Evolutionary conservation across 1,140 invertebrate genomes (phyloP).

Genomic region (Platorchestia sp.): DNA sequence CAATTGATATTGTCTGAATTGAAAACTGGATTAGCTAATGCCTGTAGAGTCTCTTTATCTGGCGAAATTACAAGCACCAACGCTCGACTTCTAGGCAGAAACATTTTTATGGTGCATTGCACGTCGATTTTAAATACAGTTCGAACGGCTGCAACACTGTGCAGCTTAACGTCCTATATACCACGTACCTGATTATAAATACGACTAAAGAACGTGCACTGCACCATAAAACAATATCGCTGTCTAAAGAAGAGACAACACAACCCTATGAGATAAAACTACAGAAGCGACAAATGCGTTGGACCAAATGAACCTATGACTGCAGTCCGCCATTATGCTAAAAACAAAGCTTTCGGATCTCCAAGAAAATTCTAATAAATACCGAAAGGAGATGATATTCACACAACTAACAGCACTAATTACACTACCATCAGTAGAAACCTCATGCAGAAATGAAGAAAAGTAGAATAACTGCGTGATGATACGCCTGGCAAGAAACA

Average conservation of each 20-base stretch:
- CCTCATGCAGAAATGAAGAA: slow-evolving; percentile 44
- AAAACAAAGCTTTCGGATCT: slow-evolving; percentile 26
- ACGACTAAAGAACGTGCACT: background rate
- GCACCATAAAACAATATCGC: slow-evolving; percentile 17
- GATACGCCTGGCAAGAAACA: background rate
- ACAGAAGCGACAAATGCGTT: slow-evolving; percentile 14
- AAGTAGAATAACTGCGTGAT: background rate
- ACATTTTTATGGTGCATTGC: slow-evolving; percentile 7
- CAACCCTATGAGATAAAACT: slow-evolving; percentile 53
- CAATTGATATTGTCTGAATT: slow-evolving; percentile 55
- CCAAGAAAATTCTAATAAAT: slow-evolving; percentile 49
- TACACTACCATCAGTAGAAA: slow-evolving; percentile 51
- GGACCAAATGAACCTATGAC: slow-evolving; percentile 42
- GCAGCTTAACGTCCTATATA: background rate
- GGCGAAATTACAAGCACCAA: background rate
- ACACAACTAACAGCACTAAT: slow-evolving; percentile 52
- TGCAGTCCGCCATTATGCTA: slow-evolving; percentile 6
- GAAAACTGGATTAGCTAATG: slow-evolving; percentile 43
- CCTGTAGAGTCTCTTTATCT: slow-evolving; percentile 2
- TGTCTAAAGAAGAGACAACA: background rate
- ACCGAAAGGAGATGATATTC: slow-evolving; percentile 44
- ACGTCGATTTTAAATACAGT: background rate
- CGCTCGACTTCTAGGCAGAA: background rate
- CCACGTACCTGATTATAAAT: background rate
- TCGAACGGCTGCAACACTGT: background rate